Evolutionary conservation across 2,113 vertebrate species (phyloP).

Genomic region (Equus przewalskii): DNA sequence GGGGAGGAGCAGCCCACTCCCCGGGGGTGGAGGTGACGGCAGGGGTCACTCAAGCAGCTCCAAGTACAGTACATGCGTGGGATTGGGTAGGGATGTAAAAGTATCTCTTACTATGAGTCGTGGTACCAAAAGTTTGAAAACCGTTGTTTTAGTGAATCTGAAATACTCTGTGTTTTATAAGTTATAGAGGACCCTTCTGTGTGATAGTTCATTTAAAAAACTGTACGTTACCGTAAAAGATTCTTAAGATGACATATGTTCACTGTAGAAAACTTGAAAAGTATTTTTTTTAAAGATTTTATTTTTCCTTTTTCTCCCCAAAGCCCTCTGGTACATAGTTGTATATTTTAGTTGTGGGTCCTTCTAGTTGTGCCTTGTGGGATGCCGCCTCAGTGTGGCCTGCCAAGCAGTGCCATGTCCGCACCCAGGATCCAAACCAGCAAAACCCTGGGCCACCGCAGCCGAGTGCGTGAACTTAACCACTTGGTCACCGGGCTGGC

Average conservation of each 20-base stretch:
- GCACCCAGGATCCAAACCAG: too few relatives aligned
- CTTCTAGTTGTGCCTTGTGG: too few relatives aligned
- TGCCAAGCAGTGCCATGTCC: too few relatives aligned
- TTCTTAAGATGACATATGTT: not conserved
- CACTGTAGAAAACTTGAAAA: not conserved
- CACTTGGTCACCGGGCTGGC: too few relatives aligned
- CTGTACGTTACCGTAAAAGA: not conserved
- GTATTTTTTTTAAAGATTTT: not conserved
- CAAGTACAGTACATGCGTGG: accelerated
- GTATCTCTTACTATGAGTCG: not conserved
- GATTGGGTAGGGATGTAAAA: not conserved
- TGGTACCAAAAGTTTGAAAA: not conserved
- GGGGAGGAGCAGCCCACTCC: not conserved
- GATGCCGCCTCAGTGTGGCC: too few relatives aligned
- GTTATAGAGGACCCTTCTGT: not conserved
- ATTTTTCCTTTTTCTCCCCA: too few relatives aligned
- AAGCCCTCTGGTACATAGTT: too few relatives aligned
- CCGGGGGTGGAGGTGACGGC: not conserved
- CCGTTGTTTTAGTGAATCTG: not conserved
- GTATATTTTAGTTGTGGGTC: too few relatives aligned
- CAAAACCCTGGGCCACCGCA: too few relatives aligned
- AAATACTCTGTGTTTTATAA: not conserved
- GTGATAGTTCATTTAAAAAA: not conserved
- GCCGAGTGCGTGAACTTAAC: too few relatives aligned
- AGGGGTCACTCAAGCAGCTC: too few relatives aligned